Conservation (phyloP, 2,113 vertebrate genomes). For the Silurus asotus region DNA sequence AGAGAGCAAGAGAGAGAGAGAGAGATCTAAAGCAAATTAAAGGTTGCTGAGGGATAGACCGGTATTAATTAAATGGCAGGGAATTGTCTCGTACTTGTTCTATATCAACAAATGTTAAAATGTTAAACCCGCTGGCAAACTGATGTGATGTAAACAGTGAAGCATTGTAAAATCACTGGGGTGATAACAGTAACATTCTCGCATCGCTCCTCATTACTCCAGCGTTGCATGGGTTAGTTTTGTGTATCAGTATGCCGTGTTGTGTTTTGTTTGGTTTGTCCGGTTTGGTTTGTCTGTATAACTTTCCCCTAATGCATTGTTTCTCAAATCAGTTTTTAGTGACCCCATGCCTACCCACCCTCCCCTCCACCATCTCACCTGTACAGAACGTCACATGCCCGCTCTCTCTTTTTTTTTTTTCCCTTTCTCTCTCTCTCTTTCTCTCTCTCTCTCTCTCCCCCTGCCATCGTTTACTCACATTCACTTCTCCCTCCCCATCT, state of each 20-base stretch:
- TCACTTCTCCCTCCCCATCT: constrained; percentile 34
- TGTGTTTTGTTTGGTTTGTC: not conserved
- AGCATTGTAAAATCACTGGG: not conserved
- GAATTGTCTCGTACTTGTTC: not conserved
- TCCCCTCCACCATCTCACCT: constrained; percentile 16
- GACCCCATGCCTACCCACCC: too few relatives aligned
- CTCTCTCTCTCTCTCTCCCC: too few relatives aligned
- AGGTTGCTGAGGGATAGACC: too few relatives aligned
- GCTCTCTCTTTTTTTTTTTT: too few relatives aligned
- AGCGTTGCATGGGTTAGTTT: not conserved
- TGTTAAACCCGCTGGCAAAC: not conserved
- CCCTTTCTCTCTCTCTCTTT: too few relatives aligned
- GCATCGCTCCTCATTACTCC: not conserved
- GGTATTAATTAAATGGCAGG: not conserved
- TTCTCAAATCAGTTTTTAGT: not conserved
- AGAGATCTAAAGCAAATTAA: too few relatives aligned
- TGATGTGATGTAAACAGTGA: not conserved
- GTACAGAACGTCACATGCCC: constrained; percentile 66
- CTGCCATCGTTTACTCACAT: constrained; percentile 55
- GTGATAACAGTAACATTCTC: not conserved
- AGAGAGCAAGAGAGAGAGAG: too few relatives aligned
- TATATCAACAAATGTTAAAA: not conserved
- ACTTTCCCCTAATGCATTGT: not conserved
- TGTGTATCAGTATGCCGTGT: not conserved
- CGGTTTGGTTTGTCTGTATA: not conserved